A percentile compares a stretch with the other conserved stretches of the same genome.
These are phyloP conservation scores for Montipora foliosa DNA, from an alignment of 64 coral and sea anemone genomes.

Conservation along the genomic window DNA sequence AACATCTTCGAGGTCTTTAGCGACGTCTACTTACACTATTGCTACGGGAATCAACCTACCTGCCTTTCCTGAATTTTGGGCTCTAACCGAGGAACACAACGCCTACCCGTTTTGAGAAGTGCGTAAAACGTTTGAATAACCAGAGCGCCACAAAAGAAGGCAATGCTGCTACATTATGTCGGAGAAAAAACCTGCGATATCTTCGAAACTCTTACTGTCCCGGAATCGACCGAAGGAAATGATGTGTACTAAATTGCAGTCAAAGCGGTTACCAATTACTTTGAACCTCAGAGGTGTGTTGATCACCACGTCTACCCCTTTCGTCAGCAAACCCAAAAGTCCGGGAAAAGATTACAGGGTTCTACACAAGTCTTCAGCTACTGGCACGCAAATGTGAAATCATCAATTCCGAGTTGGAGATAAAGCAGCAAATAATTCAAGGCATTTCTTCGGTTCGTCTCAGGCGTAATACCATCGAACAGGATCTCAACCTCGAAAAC, in stretches of 20 bases:
- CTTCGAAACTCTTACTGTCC: constrained; percentile 52
- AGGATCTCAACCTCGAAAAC: constrained; percentile 67
- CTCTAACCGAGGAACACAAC: constrained; percentile 47
- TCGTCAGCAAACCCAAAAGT: constrained; percentile 41
- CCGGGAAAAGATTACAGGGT: constrained; percentile 17
- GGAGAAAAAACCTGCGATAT: constrained; percentile 60
- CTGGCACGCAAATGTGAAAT: constrained; percentile 69
- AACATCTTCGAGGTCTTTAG: neutral
- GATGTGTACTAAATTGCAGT: constrained; percentile 30
- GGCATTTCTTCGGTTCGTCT: constrained; percentile 50
- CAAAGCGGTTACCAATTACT: constrained; percentile 61
- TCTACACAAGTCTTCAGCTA: constrained; percentile 59
- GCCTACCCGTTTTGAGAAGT: constrained; percentile 62
- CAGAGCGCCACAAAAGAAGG: constrained; percentile 44
- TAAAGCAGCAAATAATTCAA: constrained; percentile 62
- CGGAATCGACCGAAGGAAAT: constrained; percentile 48
- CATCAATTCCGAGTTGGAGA: constrained; percentile 33
- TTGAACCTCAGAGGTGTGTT: constrained; percentile 65
- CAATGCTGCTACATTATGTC: constrained; percentile 46
- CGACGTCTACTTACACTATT: neutral
- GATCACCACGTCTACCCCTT: constrained; percentile 60
- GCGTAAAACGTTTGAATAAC: constrained; percentile 54
- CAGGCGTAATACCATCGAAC: constrained; percentile 50
- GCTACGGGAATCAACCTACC: constrained; percentile 26
- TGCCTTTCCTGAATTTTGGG: constrained; percentile 65